These are phyloP conservation scores for Heteromyza rotundicornis DNA, from an alignment of 2,888 invertebrate genomes.

Conservation along the genomic window DNA sequence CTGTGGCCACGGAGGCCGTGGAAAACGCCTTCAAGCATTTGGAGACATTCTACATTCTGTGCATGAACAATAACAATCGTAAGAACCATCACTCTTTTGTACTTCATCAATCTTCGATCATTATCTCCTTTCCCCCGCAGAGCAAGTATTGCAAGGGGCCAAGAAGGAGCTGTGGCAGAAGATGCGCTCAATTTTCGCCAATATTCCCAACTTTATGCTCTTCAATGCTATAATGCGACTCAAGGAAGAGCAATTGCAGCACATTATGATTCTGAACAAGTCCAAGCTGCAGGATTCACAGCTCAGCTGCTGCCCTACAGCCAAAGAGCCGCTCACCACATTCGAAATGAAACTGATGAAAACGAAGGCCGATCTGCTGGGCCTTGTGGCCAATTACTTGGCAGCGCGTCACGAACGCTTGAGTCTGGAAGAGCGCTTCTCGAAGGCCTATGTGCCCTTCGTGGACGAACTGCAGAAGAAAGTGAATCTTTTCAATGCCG, in stretches of 20 bases:
- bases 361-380: slow-evolving; percentile 49
- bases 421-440: slow-evolving; percentile 45
- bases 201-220: slow-evolving; percentile 53
- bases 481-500: slow-evolving; percentile 46
- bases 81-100: not conserved
- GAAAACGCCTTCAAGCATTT: slow-evolving; percentile 49
- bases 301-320: slow-evolving; percentile 9
- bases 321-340: slow-evolving; percentile 38
- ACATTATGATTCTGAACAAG: slow-evolving; percentile 50
- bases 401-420: slow-evolving; percentile 43
- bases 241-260: slow-evolving; percentile 56
- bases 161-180: slow-evolving; percentile 53
- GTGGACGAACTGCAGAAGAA: slow-evolving; percentile 51
- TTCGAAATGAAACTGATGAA: slow-evolving; percentile 53
- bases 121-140: not conserved
- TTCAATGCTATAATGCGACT: slow-evolving; percentile 52
- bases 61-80: slow-evolving; percentile 38
- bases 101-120: not conserved
- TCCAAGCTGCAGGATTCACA: slow-evolving; percentile 15
- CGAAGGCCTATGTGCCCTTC: slow-evolving; percentile 44
- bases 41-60: slow-evolving; percentile 49
- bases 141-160: slow-evolving; percentile 33
- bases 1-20: slow-evolving; percentile 43
- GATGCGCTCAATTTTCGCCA: slow-evolving; percentile 48
- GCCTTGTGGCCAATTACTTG: slow-evolving; percentile 48